Evolutionary conservation across 2,797 vertebrate species (phyloP).

Genomic region (Scyliorhinus canicula): DNA sequence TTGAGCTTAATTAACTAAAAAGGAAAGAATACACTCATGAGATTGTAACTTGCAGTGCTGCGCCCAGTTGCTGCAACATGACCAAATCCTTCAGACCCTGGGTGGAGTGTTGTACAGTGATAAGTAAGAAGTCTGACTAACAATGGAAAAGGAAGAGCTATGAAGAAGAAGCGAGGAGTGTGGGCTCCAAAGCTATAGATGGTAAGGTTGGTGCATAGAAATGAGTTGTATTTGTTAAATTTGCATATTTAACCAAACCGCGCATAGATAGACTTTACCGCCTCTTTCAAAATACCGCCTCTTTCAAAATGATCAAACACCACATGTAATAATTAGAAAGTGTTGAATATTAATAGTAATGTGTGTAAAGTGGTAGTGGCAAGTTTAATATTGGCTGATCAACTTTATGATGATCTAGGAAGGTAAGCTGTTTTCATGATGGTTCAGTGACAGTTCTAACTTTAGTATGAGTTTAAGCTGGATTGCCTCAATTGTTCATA

Average conservation of each 20-base stretch:
- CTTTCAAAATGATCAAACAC: neutral
- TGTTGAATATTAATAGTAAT: neutral
- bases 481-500: neutral
- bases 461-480: neutral
- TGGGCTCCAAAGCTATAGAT: neutral
- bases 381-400: neutral
- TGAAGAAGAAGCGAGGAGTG: neutral
- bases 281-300: neutral
- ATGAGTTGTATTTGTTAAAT: neutral
- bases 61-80: neutral
- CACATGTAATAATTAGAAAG: neutral
- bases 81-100: neutral
- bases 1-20: neutral
- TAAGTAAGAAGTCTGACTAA: neutral
- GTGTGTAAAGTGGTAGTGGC: neutral
- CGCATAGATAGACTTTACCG: neutral
- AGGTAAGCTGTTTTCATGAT: neutral
- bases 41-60: neutral
- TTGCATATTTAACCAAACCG: neutral
- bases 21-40: neutral
- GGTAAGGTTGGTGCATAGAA: neutral
- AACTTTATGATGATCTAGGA: neutral
- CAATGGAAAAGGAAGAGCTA: neutral
- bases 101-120: no score
- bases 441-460: neutral